Percentiles rank a stretch among this genome's conserved stretches.
phyloP scores from a whole-genome alignment of 2,888 invertebrate genomes.

The Laothoe populi region DNA sequence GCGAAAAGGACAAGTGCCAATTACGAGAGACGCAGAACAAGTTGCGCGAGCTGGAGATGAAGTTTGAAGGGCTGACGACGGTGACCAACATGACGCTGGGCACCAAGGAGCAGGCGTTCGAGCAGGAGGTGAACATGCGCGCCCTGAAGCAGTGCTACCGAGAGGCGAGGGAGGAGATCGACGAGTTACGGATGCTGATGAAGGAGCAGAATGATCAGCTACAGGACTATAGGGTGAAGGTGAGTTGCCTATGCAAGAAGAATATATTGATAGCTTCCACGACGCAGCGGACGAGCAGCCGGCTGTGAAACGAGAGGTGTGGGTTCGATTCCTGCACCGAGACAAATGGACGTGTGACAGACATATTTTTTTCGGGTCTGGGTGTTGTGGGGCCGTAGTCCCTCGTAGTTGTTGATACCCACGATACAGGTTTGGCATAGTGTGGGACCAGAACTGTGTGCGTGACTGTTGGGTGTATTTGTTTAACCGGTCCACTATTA shows the following conservation, averaged over 20 bases:
- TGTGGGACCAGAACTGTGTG: too few relatives aligned
- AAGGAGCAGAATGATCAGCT: slow-evolving; percentile 88
- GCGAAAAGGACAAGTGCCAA: slow-evolving; percentile 85
- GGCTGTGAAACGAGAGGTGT: too few relatives aligned
- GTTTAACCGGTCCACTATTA: too few relatives aligned
- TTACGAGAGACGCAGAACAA: slow-evolving; percentile 79
- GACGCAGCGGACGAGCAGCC: too few relatives aligned
- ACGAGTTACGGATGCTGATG: slow-evolving; percentile 85
- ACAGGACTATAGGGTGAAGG: slow-evolving; percentile 89
- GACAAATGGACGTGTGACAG: too few relatives aligned
- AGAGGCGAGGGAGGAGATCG: slow-evolving; percentile 83
- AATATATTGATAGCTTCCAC: too few relatives aligned
- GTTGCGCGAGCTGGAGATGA: slow-evolving; percentile 73
- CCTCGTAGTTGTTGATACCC: too few relatives aligned
- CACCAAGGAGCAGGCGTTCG: slow-evolving; percentile 86
- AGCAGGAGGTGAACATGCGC: slow-evolving; percentile 78
- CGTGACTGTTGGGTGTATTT: too few relatives aligned
- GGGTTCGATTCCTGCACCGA: too few relatives aligned
- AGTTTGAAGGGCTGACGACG: slow-evolving; percentile 61
- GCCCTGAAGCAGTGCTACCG: slow-evolving; percentile 84
- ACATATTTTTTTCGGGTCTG: too few relatives aligned
- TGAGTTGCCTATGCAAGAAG: slow-evolving; percentile 36
- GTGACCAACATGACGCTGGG: slow-evolving; percentile 78
- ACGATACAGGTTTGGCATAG: too few relatives aligned
- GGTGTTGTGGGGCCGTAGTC: too few relatives aligned